Base-by-base conservation (phyloP, 2,888 invertebrate species). In the Neoitamus cyanurus region DNA sequence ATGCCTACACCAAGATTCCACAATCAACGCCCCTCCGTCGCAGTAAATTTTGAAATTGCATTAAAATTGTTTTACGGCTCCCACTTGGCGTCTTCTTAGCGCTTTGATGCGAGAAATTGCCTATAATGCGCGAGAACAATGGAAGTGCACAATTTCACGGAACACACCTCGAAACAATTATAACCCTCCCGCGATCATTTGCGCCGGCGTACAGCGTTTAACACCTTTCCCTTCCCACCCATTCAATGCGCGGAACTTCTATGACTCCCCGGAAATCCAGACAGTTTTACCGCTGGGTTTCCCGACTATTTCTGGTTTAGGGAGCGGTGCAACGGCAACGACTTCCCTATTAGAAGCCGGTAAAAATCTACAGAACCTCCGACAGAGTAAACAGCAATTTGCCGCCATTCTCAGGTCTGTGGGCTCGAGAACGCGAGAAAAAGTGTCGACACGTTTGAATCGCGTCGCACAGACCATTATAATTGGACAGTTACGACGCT, bases 81-180 rank as follows among this genome's bases (percentile, higher is more conserved):
- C 58, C 25, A 58, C 20, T 58, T 58, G 58, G 58, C 58, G 58
- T 58, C 58, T 58, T 58, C 25, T 25, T 58, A 58, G 58, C 58
- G 20, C 11, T 58, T 20, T 15, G 25, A 58, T 58, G 25, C 58
- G 58, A 58, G n/a, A 58, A 58, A 58, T 58, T 20, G 20, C 7
- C 20, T 58, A 42, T 42, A 42, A 42, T n/a, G 15, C n/a, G 5
- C n/a, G 5, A 58, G 70, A 70, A 70, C 70, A 70, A 70, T 70
- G 34, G 15, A 70, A 30, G 5, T 58, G 58, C 28, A 70, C 70
- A 70, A 70, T 70, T 70, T 70, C 70, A 70, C 15, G 70, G 70
- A 31, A 70, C 70, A 70, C 70, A 70, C 70, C 70, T 70, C 30
- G 30, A 70, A 70, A 70, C 31, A 28, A 70, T 70, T 30, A 70